Conservation (phyloP, 2,888 invertebrate genomes). For the Pollenia labialis region DNA sequence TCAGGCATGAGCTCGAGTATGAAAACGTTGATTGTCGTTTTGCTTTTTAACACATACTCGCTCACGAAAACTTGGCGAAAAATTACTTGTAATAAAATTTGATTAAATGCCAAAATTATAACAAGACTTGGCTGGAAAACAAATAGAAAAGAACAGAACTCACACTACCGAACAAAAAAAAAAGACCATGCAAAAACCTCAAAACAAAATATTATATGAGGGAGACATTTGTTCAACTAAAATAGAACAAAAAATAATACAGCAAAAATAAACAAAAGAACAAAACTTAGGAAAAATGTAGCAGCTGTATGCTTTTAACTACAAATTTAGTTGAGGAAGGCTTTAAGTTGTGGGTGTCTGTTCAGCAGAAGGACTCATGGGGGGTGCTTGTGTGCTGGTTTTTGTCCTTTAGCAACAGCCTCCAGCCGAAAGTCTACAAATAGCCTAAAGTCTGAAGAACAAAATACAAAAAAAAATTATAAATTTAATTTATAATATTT, state of each 20-base stretch:
- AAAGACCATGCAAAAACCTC: background rate
- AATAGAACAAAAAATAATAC: background rate
- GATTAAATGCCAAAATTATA: slow-evolving; percentile 72
- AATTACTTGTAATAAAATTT: slow-evolving; percentile 69
- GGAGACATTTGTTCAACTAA: slow-evolving; percentile 31
- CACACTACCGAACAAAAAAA: background rate
- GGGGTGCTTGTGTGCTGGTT: background rate
- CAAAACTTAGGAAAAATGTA: background rate
- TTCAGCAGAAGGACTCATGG: background rate
- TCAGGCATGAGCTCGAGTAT: background rate
- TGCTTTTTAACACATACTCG: slow-evolving; percentile 54
- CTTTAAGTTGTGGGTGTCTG: slow-evolving; percentile 17
- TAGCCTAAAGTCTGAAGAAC: slow-evolving; percentile 18
- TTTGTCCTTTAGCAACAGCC: slow-evolving; percentile 15
- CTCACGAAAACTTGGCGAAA: slow-evolving; percentile 58
- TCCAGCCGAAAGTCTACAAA: slow-evolving; percentile 21
- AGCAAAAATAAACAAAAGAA: background rate
- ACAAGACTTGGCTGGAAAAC: slow-evolving; percentile 51
- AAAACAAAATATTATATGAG: slow-evolving; percentile 4
- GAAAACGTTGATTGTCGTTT: slow-evolving; percentile 51
- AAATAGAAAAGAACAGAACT: slow-evolving; percentile 3
- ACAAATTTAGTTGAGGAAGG: background rate
- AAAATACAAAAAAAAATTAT: background rate
- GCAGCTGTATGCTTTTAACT: slow-evolving; percentile 41
- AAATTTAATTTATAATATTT: slow-evolving; percentile 45